Evolutionary conservation across 2,888 invertebrate genomes (phyloP), one percentile per base, ranked within the genome.

Genomic region (Watsonalla cultraria): DNA sequence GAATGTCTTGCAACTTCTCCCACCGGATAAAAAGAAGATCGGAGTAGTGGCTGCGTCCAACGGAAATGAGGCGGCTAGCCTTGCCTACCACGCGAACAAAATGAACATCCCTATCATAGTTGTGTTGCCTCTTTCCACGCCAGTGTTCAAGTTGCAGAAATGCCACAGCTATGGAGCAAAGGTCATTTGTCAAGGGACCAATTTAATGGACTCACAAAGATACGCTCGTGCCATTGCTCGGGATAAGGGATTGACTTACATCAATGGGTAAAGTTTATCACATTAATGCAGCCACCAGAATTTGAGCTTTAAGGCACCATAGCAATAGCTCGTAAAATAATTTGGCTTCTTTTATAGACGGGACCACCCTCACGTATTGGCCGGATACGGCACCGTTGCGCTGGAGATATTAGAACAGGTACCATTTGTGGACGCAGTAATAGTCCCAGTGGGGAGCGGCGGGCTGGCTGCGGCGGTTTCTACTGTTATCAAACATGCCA

Each of bases 321-420:
- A 24, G 24, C 24, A 4, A 24, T 24, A 24, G 4, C 24, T 1
- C 24, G 24, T 24, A 42, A 42, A 37, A 37, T 8, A 8, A 37
- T 7, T 37, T 37, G 7, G 51, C 11, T 35, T 49, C 37, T 39
- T 46, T 68, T 73, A n/a, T 76, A 96, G 97, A 0, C 98, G 98
- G 66, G 98, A 99, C 82, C 97, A 98, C 82, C 98, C 98, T 0
- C 93, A 97, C 71, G 94, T 98, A 46, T 93, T 98, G 78, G 95
- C 97, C 0, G 98, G 98, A 0, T 97, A 97, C 82, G 98, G 98
- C 7, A 97, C 97, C 0, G 88, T 98, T 70, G 98, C 96, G 2
- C 76, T 98, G 66, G 98, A 98, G 84, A 96, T 99, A 53, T 80
- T 97, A 46, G 97, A 98, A 65, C 96, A 98, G 78, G 94, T 97